Evolutionary conservation across 2,113 vertebrate genomes (phyloP), one percentile per base, ranked within the genome.

Genomic region (Rousettus leschenaultii): DNA sequence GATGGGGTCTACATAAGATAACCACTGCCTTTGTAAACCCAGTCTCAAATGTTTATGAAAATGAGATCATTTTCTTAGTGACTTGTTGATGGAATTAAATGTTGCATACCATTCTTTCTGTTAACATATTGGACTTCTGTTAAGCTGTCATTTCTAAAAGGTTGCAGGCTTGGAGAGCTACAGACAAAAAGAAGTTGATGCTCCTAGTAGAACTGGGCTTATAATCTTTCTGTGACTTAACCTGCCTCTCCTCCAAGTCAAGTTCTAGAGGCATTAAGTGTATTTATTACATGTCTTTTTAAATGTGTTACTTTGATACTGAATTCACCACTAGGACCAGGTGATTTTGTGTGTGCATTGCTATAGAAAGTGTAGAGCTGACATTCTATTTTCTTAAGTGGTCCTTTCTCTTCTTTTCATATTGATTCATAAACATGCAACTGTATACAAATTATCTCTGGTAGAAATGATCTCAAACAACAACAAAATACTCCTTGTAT

Each of bases 361-460:
- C 78, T 91, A n/a, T 84, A 71, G 82, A 70, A 86, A 82, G 33
- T 86, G 93, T 38, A 83, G 74, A 45, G 10, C 61, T 83, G 45
- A 63, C 4, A 6, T 84, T 84, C 53, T 86, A 66, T 95, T 91
- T 55, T 75, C 71, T 89, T 78, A 68, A 93, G 38, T 94, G n/a
- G 68, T 74, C 70, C 38, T 79, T 63, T 63, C 35, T 71, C 18
- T 93, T 79, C 92, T 90, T 93, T 82, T 83, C 55, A 63, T 77
- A 63, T 15, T 48, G 70, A 74, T 70, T 59, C 43, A 55, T 73
- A 91, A 96, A 79, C 45, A 85, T 66, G 33, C 94, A 82, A 93
- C 87, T 95, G 70, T 74, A 83, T 90, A 40, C 55, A 90, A 45
- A 73, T 93, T 89, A 95, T 86, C 28, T 88, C n/a, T 73, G 35